These are phyloP conservation scores for Tetraneura akinire DNA, from an alignment of 1,140 invertebrate species.

Conservation along the genomic window DNA sequence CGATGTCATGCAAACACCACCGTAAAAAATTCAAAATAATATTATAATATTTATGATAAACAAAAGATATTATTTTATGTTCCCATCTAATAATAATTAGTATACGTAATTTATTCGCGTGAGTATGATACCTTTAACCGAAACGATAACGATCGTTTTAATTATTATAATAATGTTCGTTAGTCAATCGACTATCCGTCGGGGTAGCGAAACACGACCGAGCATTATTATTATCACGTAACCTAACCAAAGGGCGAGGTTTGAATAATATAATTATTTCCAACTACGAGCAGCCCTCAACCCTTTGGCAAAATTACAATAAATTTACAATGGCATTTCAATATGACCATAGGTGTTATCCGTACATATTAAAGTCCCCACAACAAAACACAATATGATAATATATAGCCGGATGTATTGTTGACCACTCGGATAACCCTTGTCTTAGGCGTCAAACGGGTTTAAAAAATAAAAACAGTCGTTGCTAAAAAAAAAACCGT, in stretches of 20 bases:
- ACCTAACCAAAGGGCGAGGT: background rate
- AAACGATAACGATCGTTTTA: background rate
- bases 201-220: background rate
- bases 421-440: background rate
- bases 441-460: background rate
- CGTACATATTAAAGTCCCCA: too few species aligned
- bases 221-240: too few species aligned
- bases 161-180: too few species aligned
- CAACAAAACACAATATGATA: too few species aligned
- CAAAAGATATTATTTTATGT: too few species aligned
- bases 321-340: background rate
- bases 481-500: background rate
- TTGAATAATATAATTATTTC: background rate
- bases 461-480: background rate
- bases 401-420: background rate
- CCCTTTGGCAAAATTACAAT: background rate
- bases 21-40: too few species aligned
- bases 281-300: background rate
- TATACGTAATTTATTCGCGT: too few species aligned
- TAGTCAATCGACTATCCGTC: too few species aligned
- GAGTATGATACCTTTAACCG: background rate
- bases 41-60: too few species aligned
- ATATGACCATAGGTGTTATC: too few species aligned
- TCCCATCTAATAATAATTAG: too few species aligned
- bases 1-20: too few species aligned